These are phyloP conservation scores for Parazoanthus swiftii DNA, from an alignment of 92 coral and sea anemone genomes.

Conservation along the genomic window DNA sequence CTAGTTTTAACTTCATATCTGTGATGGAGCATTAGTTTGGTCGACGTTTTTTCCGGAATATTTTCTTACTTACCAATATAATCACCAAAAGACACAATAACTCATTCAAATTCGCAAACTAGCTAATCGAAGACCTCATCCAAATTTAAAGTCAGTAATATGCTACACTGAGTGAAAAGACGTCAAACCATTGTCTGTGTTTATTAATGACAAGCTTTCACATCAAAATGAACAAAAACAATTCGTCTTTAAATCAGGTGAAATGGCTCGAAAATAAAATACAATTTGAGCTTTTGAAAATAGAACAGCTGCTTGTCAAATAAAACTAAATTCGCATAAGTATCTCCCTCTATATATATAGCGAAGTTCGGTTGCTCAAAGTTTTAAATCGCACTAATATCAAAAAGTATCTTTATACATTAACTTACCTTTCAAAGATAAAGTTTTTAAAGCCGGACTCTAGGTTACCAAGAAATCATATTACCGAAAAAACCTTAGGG, in stretches of 20 bases:
- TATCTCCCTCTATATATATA: not conserved
- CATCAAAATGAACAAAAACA: not conserved
- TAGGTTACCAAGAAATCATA: not conserved
- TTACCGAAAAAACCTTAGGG: not conserved
- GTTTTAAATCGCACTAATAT: not conserved
- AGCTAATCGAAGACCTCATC: not conserved
- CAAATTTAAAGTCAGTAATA: not conserved
- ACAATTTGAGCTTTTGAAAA: not conserved
- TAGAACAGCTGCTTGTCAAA: not conserved
- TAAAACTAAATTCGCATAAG: not conserved
- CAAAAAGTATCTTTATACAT: not conserved
- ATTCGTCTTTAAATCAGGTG: not conserved
- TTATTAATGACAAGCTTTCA: not conserved
- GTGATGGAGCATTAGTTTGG: not conserved
- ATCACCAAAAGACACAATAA: not conserved
- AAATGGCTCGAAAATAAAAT: not conserved
- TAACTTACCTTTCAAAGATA: not conserved
- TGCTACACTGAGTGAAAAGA: not conserved
- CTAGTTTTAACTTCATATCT: not conserved
- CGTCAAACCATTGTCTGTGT: not conserved
- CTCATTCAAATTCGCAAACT: no score
- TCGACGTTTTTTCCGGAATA: not conserved
- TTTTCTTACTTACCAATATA: not conserved
- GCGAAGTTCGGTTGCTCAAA: not conserved
- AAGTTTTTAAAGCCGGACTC: not conserved